These are phyloP conservation scores for Artemia sinica DNA, from an alignment of 2,888 invertebrate species.

Conservation along the genomic window DNA sequence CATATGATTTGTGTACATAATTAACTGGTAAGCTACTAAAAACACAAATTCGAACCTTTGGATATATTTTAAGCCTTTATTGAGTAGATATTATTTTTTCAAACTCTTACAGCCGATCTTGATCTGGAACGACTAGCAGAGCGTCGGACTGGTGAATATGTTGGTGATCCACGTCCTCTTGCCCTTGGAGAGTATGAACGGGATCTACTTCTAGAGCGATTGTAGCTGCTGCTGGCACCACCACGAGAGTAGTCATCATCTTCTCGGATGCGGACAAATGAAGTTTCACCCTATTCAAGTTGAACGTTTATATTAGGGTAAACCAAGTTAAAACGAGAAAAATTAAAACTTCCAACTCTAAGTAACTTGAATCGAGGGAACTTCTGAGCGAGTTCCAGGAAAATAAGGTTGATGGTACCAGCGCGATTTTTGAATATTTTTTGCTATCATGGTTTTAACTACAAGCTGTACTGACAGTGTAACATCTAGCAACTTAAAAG, in stretches of 20 bases:
- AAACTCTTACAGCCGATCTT: slow-evolving; percentile 38
- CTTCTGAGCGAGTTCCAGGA: too few species aligned
- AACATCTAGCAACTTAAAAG: too few species aligned
- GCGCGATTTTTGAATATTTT: too few species aligned
- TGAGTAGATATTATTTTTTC: not conserved
- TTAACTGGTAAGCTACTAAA: too few species aligned
- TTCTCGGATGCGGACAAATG: slow-evolving; percentile 10
- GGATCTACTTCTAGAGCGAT: slow-evolving; percentile 51
- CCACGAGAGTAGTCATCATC: slow-evolving; percentile 66
- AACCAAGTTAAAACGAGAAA: not conserved
- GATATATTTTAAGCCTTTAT: not conserved
- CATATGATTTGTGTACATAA: too few species aligned
- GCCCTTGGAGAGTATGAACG: slow-evolving; percentile 37
- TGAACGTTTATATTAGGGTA: not conserved
- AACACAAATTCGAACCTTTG: too few species aligned
- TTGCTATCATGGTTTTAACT: too few species aligned
- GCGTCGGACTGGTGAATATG: slow-evolving; percentile 79
- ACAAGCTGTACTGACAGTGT: too few species aligned
- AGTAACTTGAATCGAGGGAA: not conserved
- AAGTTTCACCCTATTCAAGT: slow-evolving; percentile 17
- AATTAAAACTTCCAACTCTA: not conserved
- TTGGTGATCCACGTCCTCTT: slow-evolving; percentile 71
- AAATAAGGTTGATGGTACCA: too few species aligned
- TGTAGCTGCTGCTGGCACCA: slow-evolving; percentile 41
- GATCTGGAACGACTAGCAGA: slow-evolving; percentile 53